phyloP scores from a whole-genome alignment of 2,888 invertebrate genomes.

The Heliconius hortense region DNA sequence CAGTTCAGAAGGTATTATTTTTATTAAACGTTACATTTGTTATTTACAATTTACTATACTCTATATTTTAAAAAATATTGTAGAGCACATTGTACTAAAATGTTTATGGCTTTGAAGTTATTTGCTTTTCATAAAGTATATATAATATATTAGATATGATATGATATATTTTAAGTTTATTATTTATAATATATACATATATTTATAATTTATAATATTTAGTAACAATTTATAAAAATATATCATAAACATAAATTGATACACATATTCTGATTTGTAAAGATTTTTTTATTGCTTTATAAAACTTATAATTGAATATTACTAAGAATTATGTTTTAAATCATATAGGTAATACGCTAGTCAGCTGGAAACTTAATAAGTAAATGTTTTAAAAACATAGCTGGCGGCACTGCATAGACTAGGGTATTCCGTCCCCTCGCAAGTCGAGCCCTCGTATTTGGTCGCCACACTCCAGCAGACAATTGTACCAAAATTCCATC shows the following conservation, averaged over 20 bases:
- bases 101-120: not conserved
- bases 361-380: conserved; percentile 62
- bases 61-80: not conserved
- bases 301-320: not conserved
- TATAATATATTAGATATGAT: not conserved
- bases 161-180: too few relatives aligned
- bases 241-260: not conserved
- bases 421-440: conserved; percentile 67
- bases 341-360: conserved; percentile 43
- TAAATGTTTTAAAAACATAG: conserved; percentile 58
- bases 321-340: conserved; percentile 16
- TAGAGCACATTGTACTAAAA: not conserved
- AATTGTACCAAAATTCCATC: conserved; percentile 52
- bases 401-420: conserved; percentile 61
- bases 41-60: not conserved
- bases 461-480: conserved; percentile 69
- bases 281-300: not conserved
- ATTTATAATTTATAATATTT: too few relatives aligned
- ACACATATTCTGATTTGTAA: not conserved
- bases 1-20: conserved; percentile 10
- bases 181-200: too few relatives aligned
- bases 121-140: not conserved
- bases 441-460: conserved; percentile 63
- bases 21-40: not conserved
- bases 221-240: not conserved